Base-by-base conservation (phyloP, 1,140 invertebrate species). In the Drosophila watanabei region DNA sequence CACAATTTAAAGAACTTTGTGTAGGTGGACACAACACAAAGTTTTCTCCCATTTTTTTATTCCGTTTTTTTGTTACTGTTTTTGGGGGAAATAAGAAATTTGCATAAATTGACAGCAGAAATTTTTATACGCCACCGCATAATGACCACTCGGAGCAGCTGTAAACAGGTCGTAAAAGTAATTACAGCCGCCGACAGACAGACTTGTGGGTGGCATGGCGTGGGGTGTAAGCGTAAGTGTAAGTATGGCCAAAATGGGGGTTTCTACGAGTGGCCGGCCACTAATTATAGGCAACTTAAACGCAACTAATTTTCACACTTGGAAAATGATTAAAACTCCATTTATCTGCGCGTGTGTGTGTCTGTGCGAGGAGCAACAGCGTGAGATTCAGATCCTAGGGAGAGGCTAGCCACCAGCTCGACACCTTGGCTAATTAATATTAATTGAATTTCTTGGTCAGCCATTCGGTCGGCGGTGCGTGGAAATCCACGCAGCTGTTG, bases 131-230 rank as follows among this genome's bases (percentile, higher is more conserved):
- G 78, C 68, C 80, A 81, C 78, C 85, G 60, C 85, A 80, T 92
- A 89, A 92, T 92, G 73, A 87, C 71, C 79, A 83, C 87, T 90
- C 79, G 90, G 82, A 85, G 81, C 82, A 92, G 90, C 86, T 90
- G 90, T 92, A 92, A 92, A 92, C 90, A 92, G 90, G 80, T 92
- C 90, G 83, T 92, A 90, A 92, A 92, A 92, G 90, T 90, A 92
- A 92, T 89, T 89, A 89, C 87, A 86, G 70, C 24, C 70, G 76
- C 46, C 43, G 65, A 59, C 48, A 60, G 45, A 45, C 58, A 32
- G 41, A 37, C 37, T 30, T 28, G 33, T 35, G 45, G 18, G 57
- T 28, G 43, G 46, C 33, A 37, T 28, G 37, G 20, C 32, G 11
- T 46, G 48, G 16, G 7, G 28, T 32, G n/a, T 6, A 20, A 37